Conservation (phyloP, 2,113 vertebrate genomes). For the Micronycteris hirsuta region DNA sequence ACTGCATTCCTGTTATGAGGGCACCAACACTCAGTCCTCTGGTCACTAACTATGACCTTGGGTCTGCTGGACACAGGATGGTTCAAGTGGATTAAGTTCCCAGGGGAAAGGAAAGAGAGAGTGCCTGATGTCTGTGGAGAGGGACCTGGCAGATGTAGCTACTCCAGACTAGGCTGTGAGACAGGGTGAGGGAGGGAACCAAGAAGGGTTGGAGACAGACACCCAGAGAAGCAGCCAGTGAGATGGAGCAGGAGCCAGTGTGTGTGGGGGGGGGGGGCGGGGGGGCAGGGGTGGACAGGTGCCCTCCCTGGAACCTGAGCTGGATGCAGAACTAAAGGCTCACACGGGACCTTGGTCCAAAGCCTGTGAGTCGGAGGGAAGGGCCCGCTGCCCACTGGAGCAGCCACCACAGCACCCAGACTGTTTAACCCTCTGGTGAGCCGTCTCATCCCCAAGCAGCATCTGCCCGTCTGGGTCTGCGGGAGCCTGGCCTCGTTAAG, state of each 20-base stretch:
- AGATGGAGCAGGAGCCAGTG: background rate
- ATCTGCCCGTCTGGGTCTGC: background rate
- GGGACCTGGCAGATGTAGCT: background rate
- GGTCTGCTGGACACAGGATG: background rate
- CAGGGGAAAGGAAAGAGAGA: background rate
- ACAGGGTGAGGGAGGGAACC: background rate
- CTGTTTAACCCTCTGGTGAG: background rate
- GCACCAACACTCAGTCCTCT: background rate
- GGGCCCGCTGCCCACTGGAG: background rate
- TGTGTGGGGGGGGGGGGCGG: too few species aligned
- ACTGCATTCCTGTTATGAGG: background rate
- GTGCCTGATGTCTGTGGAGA: background rate
- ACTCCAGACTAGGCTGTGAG: background rate
- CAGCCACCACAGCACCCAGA: background rate
- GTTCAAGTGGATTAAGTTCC: background rate
- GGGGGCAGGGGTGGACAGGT: fast-evolving
- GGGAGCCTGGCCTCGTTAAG: background rate
- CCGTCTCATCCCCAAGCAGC: background rate
- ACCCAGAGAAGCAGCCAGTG: background rate
- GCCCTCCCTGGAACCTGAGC: background rate
- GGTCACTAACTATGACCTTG: background rate
- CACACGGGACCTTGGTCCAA: background rate
- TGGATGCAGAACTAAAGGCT: background rate
- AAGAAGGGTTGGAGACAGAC: background rate
- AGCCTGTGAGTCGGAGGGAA: background rate